A percentile compares a stretch with the other conserved stretches of the same genome.
phyloP scores from a whole-genome alignment of 1,140 invertebrate species.

The Diachasma alloeum region DNA sequence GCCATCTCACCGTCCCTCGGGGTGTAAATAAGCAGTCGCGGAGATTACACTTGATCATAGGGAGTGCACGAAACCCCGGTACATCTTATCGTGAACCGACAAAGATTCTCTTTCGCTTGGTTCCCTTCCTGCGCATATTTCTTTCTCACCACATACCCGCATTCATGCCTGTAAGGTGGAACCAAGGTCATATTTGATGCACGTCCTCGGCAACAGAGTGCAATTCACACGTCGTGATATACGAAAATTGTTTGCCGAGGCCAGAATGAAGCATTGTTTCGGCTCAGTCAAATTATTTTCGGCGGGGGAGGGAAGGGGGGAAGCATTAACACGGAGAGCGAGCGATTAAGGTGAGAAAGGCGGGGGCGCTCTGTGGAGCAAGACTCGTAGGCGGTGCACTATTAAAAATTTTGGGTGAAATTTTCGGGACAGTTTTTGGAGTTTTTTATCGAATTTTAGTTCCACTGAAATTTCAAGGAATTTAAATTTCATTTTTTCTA shows the following conservation, averaged over 20 bases:
- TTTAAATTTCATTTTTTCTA: no score
- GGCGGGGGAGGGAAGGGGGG: background rate
- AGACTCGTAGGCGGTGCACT: no score
- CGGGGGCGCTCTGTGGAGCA: no score
- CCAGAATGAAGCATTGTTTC: background rate
- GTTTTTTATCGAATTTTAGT: no score
- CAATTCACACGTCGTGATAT: constrained; percentile 7
- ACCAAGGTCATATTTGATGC: constrained; percentile 32
- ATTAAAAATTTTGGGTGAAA: no score
- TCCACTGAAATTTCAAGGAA: no score
- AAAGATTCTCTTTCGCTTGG: constrained; percentile 28
- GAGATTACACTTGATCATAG: constrained; percentile 53
- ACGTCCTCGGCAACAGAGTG: background rate
- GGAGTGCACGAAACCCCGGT: constrained; percentile 33
- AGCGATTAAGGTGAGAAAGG: background rate
- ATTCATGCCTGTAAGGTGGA: constrained; percentile 29
- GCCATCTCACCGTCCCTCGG: constrained; percentile 24
- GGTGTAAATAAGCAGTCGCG: constrained; percentile 53
- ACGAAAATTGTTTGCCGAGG: constrained; percentile 5
- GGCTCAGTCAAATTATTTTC: background rate
- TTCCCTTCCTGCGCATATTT: background rate
- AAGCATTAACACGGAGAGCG: background rate
- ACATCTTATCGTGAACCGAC: constrained; percentile 38
- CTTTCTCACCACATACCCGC: constrained; percentile 30
- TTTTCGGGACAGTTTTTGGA: no score